A percentile compares a stretch with the other conserved stretches of the same genome.
phyloP scores from a whole-genome alignment of 2,888 invertebrate genomes.

The Agrochola lota region DNA sequence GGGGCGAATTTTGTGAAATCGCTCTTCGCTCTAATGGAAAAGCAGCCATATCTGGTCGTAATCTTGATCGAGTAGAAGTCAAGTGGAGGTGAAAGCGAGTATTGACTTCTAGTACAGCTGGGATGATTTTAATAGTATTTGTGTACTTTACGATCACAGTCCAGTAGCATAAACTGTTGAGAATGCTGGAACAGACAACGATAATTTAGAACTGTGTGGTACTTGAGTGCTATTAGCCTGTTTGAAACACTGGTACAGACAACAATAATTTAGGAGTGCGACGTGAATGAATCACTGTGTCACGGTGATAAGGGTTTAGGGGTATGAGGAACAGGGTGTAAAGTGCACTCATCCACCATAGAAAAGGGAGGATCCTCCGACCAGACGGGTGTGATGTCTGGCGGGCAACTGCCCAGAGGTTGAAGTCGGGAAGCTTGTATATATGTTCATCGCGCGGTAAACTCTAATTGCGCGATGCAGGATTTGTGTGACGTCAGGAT shows the following conservation, averaged over 20 bases:
- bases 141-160: conserved; percentile 9
- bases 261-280: not conserved
- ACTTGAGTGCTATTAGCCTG: not conserved
- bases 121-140: conserved; percentile 10
- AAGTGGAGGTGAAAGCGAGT: conserved; percentile 32
- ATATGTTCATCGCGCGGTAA: no score
- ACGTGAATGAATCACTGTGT: conserved; percentile 26
- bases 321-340: no score
- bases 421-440: no score
- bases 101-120: conserved; percentile 32
- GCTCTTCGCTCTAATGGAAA: conserved; percentile 3
- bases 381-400: no score
- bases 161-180: not conserved
- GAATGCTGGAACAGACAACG: not conserved
- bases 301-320: conserved; percentile 35
- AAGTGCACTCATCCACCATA: no score
- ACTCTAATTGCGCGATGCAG: no score
- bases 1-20: not conserved
- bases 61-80: conserved; percentile 38
- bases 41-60: conserved; percentile 17
- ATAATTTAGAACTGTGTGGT: conserved; percentile 1
- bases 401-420: no score
- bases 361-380: no score
- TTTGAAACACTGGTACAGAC: not conserved
- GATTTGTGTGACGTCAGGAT: no score